Percentiles rank a stretch among this genome's conserved stretches.
Evolutionary conservation across 2,888 invertebrate genomes (phyloP).

Genomic region (Sicus ferrugineus): DNA sequence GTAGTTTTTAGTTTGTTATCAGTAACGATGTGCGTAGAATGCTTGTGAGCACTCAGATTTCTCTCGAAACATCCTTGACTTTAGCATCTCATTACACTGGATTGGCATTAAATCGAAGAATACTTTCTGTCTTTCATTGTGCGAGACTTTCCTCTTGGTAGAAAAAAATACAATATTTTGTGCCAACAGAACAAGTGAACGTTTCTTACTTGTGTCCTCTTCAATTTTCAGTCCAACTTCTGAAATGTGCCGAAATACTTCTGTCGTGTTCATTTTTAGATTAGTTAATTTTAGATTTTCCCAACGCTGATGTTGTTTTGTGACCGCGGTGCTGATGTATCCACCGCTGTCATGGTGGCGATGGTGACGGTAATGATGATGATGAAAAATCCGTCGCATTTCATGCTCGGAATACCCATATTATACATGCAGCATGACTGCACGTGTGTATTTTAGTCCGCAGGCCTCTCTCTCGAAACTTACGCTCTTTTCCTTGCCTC

Average conservation of each 20-base stretch:
- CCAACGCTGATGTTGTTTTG: slow-evolving; percentile 14
- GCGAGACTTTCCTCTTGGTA: too few relatives aligned
- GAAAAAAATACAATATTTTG: too few relatives aligned
- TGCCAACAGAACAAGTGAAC: not conserved
- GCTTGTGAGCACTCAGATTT: too few relatives aligned
- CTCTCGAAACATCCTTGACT: too few relatives aligned
- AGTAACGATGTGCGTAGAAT: too few relatives aligned
- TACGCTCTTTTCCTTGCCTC: too few relatives aligned
- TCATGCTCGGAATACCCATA: not conserved
- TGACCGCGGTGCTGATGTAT: not conserved
- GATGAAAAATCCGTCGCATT: not conserved
- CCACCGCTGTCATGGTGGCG: not conserved
- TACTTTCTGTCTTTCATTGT: too few relatives aligned
- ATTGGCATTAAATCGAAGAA: too few relatives aligned
- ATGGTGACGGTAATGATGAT: not conserved
- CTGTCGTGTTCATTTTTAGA: slow-evolving; percentile 30
- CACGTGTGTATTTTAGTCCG: not conserved
- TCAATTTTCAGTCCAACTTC: not conserved
- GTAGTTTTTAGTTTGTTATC: too few relatives aligned
- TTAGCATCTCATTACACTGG: too few relatives aligned
- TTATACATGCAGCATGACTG: not conserved
- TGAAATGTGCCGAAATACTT: slow-evolving; percentile 18
- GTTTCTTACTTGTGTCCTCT: not conserved
- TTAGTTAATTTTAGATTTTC: slow-evolving; percentile 34
- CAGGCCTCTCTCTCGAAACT: too few relatives aligned